Evolutionary conservation across 2,888 invertebrate genomes (phyloP).

Genomic region (Parasteatoda lunata): DNA sequence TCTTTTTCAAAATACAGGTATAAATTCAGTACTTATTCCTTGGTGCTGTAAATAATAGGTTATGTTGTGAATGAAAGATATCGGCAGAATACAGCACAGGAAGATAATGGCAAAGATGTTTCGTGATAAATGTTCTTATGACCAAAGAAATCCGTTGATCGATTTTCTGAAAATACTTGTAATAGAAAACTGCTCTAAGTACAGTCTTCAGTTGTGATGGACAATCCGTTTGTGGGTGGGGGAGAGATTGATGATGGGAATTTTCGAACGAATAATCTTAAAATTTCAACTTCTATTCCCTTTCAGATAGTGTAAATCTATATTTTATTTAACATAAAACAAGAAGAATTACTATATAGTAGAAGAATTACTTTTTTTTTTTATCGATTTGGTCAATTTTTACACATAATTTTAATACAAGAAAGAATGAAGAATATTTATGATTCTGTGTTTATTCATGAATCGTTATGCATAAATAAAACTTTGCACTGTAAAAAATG

Average conservation of each 20-base stretch:
- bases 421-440: no score
- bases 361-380: no score
- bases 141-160: conserved; percentile 41
- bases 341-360: no score
- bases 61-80: conserved; percentile 21
- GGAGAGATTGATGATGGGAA: conserved; percentile 41
- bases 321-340: no score
- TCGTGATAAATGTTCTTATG: conserved; percentile 43
- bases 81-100: conserved; percentile 21
- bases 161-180: conserved; percentile 51
- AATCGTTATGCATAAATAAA: no score
- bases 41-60: conserved; percentile 18
- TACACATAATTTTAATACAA: no score
- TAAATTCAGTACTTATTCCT: background rate
- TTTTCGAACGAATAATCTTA: conserved; percentile 10
- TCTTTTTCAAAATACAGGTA: no score
- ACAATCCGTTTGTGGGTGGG: conserved; percentile 34
- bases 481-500: no score
- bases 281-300: conserved; percentile 8
- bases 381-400: no score
- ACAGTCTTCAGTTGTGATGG: conserved; percentile 41
- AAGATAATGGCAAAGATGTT: conserved; percentile 48
- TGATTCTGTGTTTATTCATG: no score
- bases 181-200: conserved; percentile 62
- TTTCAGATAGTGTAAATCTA: background rate